Conservation (phyloP, 2,113 vertebrate genomes). For the Sula dactylatra region DNA sequence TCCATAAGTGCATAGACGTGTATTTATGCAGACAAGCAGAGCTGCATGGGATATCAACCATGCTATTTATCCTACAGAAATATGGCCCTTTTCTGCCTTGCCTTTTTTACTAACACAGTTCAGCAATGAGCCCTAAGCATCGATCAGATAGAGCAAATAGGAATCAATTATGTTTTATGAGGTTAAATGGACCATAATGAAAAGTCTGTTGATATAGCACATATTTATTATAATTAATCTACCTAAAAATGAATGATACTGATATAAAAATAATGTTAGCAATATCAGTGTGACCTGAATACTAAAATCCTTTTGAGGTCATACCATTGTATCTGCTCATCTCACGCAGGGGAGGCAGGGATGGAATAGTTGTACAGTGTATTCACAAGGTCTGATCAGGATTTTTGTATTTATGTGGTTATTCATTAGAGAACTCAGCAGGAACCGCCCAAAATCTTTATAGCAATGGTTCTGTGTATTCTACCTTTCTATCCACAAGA, state of each 20-base stretch:
- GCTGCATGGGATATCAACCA: background rate
- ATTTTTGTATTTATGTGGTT: background rate
- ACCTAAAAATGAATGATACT: constrained; percentile 71
- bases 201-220: constrained; percentile 70
- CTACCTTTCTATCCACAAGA: background rate
- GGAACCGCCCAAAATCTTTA: background rate
- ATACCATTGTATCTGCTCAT: background rate
- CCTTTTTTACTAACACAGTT: constrained; percentile 35
- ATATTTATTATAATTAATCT: constrained; percentile 72
- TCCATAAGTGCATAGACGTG: background rate
- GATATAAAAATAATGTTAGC: constrained; percentile 62
- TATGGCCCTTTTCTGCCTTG: background rate
- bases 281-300: constrained; percentile 12
- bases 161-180: constrained; percentile 73
- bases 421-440: background rate
- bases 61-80: constrained; percentile 1
- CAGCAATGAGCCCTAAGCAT: constrained; percentile 54
- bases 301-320: constrained; percentile 13
- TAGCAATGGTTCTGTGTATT: background rate
- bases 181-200: constrained; percentile 70
- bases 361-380: background rate
- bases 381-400: background rate
- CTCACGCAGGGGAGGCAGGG: background rate
- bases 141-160: constrained; percentile 67
- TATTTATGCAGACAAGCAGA: constrained; percentile 20